Base-by-base conservation (phyloP, 1,140 invertebrate species). In the Trachymyrmex septentrionalis region DNA sequence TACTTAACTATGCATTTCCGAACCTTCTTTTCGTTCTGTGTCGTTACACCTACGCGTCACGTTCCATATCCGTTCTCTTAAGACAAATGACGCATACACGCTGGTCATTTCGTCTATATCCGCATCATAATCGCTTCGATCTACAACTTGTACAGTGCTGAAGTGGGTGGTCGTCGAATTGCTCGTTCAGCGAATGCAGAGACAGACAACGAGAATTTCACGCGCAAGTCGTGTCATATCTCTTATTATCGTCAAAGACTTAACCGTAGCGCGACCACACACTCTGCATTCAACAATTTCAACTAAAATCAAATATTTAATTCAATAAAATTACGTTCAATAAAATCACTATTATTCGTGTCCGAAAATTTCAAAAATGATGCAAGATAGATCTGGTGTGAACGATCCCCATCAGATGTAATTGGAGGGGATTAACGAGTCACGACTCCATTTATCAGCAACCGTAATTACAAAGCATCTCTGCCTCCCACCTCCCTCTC, bases 341-440 rank as follows among this genome's bases (percentile, higher is more conserved):
- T n/a, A n/a, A n/a, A 50, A 50, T 50, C 14, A 38, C 27, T 24
- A 30, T 61, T 34, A 30, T 5, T 12, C 38, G 57, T 90, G 91
- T 91, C 91, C 85, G 86, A 90, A 90, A 93, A 90, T 90, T 90
- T 89, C 73, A 90, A 92, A 93, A 93, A 92, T 91, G 90, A 93
- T 86, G 84, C 82, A 66, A 88, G 71, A 90, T 91, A 92, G 91
- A 90, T 92, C 77, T 88, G 91, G 92, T 92, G 92, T 91, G 92
- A 93, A 92, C 87, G 93, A 89, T 94, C 92, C 91, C 94, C 92
- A 94, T 95, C 93, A 93, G 91, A 92, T 93, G 93, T 95, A 95
- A 95, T 95, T 95, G 94, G 94, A 93, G 90, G 92, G 94, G 93
- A 95, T 95, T 95, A 95, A 95, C 94, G 94, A 95, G 94, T 94